phyloP scores from a whole-genome alignment of 2,888 invertebrate genomes.

The Physocephala rufipes region DNA sequence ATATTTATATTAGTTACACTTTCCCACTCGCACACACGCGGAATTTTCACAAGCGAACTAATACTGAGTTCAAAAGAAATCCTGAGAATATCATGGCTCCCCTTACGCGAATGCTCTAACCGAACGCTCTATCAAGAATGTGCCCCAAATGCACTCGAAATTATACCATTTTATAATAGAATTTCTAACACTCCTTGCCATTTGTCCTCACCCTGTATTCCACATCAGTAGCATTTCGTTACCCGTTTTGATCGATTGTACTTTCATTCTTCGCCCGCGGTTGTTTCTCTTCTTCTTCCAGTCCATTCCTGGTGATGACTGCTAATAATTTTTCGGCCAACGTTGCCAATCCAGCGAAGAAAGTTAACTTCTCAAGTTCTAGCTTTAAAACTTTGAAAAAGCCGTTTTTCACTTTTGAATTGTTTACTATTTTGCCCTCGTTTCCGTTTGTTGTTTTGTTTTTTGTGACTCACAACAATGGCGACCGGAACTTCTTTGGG shows the following conservation, averaged over 20 bases:
- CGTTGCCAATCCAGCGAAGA: too few species aligned
- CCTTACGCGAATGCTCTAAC: neutral
- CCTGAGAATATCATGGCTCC: neutral
- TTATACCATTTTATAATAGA: neutral
- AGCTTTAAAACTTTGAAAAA: too few species aligned
- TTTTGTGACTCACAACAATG: neutral
- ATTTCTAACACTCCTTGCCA: too few species aligned
- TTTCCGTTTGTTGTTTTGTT: neutral
- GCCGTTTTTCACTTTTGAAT: too few species aligned
- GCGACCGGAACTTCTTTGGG: constrained; percentile 1
- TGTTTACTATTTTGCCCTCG: too few species aligned
- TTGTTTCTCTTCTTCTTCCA: neutral
- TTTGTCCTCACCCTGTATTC: too few species aligned
- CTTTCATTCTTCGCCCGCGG: neutral
- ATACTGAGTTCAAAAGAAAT: neutral
- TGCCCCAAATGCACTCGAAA: constrained; percentile 2
- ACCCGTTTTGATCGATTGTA: too few species aligned
- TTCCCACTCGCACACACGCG: neutral
- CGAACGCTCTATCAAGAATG: neutral
- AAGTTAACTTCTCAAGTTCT: too few species aligned
- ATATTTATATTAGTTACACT: too few species aligned
- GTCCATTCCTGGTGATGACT: neutral
- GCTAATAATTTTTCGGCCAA: neutral
- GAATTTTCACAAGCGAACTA: neutral
- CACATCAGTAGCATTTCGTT: too few species aligned